Conservation (phyloP, 2,113 vertebrate species). For the Oncorhynchus tshawytscha region DNA sequence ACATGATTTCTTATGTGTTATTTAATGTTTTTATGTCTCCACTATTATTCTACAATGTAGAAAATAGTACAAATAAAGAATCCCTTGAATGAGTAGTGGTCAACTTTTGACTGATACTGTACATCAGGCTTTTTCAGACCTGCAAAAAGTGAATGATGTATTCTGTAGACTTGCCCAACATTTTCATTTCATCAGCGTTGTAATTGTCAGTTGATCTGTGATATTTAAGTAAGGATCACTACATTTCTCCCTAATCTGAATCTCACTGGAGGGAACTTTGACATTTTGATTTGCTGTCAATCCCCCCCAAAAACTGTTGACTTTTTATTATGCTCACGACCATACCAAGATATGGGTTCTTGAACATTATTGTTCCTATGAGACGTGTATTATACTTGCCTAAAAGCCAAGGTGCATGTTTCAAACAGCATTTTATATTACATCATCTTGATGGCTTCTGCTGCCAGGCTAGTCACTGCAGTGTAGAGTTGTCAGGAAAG, state of each 20-base stretch:
- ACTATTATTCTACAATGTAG: too few relatives aligned
- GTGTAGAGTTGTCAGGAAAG: too few relatives aligned
- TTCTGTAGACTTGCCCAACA: not conserved
- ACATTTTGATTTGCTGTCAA: not conserved
- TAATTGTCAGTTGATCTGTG: not conserved
- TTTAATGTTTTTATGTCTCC: too few relatives aligned
- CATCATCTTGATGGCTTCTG: too few relatives aligned
- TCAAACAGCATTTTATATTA: too few relatives aligned
- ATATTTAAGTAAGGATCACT: not conserved
- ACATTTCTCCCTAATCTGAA: not conserved
- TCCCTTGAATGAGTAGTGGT: too few relatives aligned
- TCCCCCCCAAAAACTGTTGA: too few relatives aligned
- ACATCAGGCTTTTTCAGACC: not conserved
- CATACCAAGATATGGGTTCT: not conserved
- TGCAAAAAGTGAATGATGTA: not conserved
- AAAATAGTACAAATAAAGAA: too few relatives aligned
- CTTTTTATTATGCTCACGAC: too few relatives aligned
- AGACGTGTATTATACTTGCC: not conserved
- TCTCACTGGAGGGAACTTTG: not conserved
- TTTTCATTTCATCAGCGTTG: not conserved
- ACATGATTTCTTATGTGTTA: too few relatives aligned
- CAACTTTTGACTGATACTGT: not conserved
- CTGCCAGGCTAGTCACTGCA: too few relatives aligned
- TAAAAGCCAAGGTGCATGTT: too few relatives aligned
- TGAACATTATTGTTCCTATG: not conserved